phyloP scores from a whole-genome alignment of 2,888 invertebrate genomes.

The Blastobasis lacticolella region DNA sequence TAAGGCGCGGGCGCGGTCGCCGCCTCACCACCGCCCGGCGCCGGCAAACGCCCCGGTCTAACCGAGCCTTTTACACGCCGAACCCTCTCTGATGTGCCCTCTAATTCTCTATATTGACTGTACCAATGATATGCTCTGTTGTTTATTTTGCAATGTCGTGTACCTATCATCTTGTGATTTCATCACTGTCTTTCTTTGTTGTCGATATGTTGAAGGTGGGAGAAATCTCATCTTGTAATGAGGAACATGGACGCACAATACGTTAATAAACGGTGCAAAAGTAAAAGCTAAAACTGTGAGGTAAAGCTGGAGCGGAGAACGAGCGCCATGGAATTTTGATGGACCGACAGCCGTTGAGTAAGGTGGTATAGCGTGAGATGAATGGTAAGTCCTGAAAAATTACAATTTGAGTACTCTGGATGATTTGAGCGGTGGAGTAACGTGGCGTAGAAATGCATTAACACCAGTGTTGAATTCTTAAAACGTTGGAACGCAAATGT shows the following conservation, averaged over 20 bases:
- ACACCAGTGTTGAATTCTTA: no score
- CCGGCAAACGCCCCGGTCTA: no score
- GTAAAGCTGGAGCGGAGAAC: not conserved
- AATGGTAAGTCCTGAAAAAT: constrained; percentile 33
- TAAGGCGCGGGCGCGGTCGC: no score
- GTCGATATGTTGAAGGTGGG: constrained; percentile 68
- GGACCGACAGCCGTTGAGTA: constrained; percentile 14
- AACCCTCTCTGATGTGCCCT: constrained; percentile 3
- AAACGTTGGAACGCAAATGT: no score
- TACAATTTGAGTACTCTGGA: not conserved
- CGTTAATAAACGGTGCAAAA: constrained; percentile 5
- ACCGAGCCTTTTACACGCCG: not conserved
- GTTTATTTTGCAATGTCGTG: constrained; percentile 29
- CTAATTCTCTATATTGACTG: constrained; percentile 14
- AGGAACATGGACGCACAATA: constrained; percentile 7
- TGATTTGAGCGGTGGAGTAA: no score
- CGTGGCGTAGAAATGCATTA: no score
- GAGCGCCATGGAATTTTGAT: not conserved
- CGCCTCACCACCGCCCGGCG: not conserved
- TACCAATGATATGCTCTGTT: constrained; percentile 24
- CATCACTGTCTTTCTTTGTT: constrained; percentile 48
- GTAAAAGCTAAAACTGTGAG: not conserved
- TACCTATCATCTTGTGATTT: constrained; percentile 41
- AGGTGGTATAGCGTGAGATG: constrained; percentile 29
- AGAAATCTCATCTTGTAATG: constrained; percentile 1